Conservation (phyloP, 2,888 invertebrate species). For the Phyllotreta cruciferae region DNA sequence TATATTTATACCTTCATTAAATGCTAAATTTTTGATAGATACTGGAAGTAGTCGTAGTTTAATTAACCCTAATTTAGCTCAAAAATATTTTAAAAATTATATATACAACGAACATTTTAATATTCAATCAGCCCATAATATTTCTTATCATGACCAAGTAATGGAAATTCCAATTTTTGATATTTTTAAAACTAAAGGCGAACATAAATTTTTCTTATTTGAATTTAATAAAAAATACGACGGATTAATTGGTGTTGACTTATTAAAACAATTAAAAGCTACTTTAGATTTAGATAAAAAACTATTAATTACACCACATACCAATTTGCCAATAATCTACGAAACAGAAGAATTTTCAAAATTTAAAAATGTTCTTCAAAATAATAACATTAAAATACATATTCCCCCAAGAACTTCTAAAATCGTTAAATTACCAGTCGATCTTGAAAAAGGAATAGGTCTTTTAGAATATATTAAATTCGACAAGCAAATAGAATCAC, state of each 20-base stretch:
- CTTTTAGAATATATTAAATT: slow-evolving; percentile 5
- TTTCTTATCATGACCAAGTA: slow-evolving; percentile 1
- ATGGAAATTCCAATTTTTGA: slow-evolving; percentile 2
- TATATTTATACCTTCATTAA: neutral
- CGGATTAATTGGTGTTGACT: neutral
- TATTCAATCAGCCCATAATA: slow-evolving; percentile 8
- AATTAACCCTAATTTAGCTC: neutral
- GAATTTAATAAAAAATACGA: neutral
- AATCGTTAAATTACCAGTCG: slow-evolving; percentile 6
- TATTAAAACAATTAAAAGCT: neutral
- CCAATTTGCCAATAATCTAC: too few relatives aligned
- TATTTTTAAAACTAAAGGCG: neutral
- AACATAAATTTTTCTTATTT: neutral
- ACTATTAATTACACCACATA: too few relatives aligned
- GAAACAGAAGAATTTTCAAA: too few relatives aligned
- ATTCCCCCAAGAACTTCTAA: slow-evolving; percentile 1
- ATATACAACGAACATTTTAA: neutral
- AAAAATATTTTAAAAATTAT: neutral
- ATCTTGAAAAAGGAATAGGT: neutral
- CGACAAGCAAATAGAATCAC: slow-evolving; percentile 2
- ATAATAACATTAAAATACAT: too few relatives aligned
- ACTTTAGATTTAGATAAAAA: too few relatives aligned
- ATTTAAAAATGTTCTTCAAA: too few relatives aligned
- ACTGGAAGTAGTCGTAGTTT: neutral
- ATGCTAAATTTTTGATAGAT: neutral